These are phyloP conservation scores for Amphipoea lucens DNA, from an alignment of 2,888 invertebrate species.

Conservation along the genomic window DNA sequence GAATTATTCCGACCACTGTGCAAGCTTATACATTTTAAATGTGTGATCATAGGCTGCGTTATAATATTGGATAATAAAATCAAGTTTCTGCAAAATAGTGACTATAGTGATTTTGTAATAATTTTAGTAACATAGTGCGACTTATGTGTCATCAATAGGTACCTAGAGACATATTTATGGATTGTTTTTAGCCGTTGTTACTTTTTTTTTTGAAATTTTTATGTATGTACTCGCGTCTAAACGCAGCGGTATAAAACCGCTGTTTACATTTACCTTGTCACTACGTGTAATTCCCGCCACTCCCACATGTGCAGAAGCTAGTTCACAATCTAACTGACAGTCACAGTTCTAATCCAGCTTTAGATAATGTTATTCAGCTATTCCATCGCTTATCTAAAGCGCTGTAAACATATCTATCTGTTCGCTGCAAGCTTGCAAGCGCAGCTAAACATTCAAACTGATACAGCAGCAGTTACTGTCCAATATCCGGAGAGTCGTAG, in stretches of 20 bases:
- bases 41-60: conserved; percentile 5
- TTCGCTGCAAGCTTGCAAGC: conserved; percentile 53
- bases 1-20: conserved; percentile 76
- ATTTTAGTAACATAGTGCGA: not conserved
- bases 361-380: conserved; percentile 37
- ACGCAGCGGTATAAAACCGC: too few relatives aligned
- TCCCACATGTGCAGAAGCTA: conserved; percentile 6
- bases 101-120: not conserved
- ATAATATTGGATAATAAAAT: not conserved
- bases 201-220: not conserved
- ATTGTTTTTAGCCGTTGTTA: not conserved
- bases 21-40: conserved; percentile 52
- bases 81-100: not conserved
- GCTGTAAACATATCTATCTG: conserved; percentile 57
- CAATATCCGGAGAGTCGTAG: conserved; percentile 82
- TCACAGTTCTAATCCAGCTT: conserved; percentile 19
- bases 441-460: conserved; percentile 68
- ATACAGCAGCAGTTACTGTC: conserved; percentile 79
- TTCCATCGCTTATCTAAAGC: conserved; percentile 49
- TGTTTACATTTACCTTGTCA: not conserved
- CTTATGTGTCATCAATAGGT: not conserved
- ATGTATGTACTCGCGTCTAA: too few relatives aligned
- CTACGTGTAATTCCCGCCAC: not conserved
- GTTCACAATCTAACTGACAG: conserved; percentile 21
- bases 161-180: not conserved